These are phyloP conservation scores for Charanyca ferruginea DNA, from an alignment of 2,888 invertebrate genomes.

Conservation along the genomic window DNA sequence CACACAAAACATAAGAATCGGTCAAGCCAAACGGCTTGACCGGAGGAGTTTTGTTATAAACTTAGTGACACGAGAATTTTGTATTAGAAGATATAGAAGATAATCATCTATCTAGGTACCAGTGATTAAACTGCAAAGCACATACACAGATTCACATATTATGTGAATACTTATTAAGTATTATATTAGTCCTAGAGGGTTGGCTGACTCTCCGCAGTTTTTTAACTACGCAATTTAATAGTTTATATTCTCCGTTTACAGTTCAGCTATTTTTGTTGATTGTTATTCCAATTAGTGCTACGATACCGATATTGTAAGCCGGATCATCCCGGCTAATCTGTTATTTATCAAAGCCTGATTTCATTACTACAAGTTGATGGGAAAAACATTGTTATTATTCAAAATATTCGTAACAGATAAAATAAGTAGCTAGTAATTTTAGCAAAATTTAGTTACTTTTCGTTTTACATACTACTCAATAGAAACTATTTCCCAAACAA, in stretches of 20 bases:
- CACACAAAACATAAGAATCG: too few species aligned
- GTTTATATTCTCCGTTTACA: background rate
- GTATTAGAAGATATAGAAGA: too few species aligned
- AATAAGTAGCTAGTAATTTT: background rate
- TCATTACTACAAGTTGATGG: conserved; percentile 6
- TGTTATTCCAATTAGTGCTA: conserved; percentile 32
- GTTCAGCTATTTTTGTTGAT: conserved; percentile 6
- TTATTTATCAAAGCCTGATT: conserved; percentile 8
- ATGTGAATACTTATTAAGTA: too few species aligned
- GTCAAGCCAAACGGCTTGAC: too few species aligned
- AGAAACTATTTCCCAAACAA: conserved; percentile 3
- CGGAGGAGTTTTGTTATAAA: too few species aligned
- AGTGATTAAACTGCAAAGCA: too few species aligned
- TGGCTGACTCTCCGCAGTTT: background rate
- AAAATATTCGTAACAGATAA: background rate
- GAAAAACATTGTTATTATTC: conserved; percentile 4
- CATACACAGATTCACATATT: too few species aligned
- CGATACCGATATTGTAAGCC: conserved; percentile 5
- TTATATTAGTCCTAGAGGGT: background rate
- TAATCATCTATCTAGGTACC: too few species aligned
- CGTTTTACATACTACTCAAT: background rate
- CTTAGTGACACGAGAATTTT: too few species aligned
- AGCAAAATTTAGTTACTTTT: background rate
- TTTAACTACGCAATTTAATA: background rate
- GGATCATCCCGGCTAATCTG: conserved; percentile 28